Evolutionary conservation across 2,797 vertebrate genomes (phyloP).

Genomic region (Danio kyathit): DNA sequence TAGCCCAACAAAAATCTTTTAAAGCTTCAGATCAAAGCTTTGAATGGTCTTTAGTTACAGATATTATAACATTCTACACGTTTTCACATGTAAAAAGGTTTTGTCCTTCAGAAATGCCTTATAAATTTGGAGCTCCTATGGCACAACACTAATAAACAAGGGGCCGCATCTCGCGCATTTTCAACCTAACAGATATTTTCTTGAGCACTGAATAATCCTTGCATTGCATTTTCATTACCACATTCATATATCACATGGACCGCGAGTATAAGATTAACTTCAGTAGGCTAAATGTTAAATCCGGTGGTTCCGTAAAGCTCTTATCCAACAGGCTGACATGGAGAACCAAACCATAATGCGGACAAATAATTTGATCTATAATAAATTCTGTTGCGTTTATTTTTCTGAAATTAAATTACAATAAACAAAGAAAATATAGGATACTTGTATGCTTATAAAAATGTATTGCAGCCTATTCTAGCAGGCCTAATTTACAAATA

Average conservation of each 20-base stretch:
- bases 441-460: too few relatives aligned
- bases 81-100: too few relatives aligned
- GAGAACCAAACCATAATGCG: background rate
- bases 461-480: background rate
- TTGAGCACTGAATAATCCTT: background rate
- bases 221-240: background rate
- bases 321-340: background rate
- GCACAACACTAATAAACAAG: background rate
- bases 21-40: too few relatives aligned
- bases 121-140: background rate
- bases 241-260: background rate
- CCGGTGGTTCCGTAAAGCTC: background rate
- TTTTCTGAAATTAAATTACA: background rate
- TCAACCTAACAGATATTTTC: background rate
- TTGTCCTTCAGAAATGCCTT: background rate
- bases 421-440: background rate
- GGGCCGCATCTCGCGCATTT: background rate
- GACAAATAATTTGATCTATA: background rate
- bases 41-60: too few relatives aligned
- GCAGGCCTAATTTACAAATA: background rate
- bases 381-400: background rate
- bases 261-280: constrained; percentile 9
- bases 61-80: too few relatives aligned
- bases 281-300: constrained; percentile 4
- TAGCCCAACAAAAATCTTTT: too few relatives aligned